Evolutionary conservation across 2,113 vertebrate genomes (phyloP).

Genomic region (Dicerorhinus sumatrensis): DNA sequence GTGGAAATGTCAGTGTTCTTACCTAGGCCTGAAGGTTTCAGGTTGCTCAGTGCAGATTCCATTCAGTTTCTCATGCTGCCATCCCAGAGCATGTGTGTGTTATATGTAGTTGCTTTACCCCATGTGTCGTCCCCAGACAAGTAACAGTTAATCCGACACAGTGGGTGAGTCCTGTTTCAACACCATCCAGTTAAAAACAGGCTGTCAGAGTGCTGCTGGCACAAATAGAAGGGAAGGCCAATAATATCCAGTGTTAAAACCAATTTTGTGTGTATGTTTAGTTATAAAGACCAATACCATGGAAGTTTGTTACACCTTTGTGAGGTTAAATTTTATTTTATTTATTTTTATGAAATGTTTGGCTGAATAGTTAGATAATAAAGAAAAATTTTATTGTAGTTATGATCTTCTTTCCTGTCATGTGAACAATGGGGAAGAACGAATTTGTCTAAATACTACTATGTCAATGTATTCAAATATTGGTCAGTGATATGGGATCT

Average conservation of each 20-base stretch:
- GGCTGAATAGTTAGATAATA: neutral
- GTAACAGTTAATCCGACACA: neutral
- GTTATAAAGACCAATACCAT: neutral
- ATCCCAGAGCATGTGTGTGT: neutral
- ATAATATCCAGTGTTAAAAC: neutral
- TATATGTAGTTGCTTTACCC: neutral
- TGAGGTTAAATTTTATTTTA: neutral
- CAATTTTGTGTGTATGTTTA: neutral
- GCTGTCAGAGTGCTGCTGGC: neutral
- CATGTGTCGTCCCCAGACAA: neutral
- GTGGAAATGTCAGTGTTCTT: neutral
- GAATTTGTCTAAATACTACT: neutral
- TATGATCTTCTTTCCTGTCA: neutral
- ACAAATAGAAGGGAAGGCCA: neutral
- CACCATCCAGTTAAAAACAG: neutral
- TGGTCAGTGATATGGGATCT: neutral
- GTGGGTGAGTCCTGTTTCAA: neutral
- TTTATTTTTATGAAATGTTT: neutral
- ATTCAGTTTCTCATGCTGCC: neutral
- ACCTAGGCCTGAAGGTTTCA: neutral
- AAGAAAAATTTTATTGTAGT: neutral
- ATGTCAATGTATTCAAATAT: neutral
- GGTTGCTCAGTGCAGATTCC: neutral
- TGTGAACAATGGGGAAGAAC: neutral
- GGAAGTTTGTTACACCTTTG: neutral